Percentiles rank a stretch among this genome's conserved stretches.
Evolutionary conservation across 2,113 vertebrate genomes (phyloP).

Genomic region (Ovis canadensis): DNA sequence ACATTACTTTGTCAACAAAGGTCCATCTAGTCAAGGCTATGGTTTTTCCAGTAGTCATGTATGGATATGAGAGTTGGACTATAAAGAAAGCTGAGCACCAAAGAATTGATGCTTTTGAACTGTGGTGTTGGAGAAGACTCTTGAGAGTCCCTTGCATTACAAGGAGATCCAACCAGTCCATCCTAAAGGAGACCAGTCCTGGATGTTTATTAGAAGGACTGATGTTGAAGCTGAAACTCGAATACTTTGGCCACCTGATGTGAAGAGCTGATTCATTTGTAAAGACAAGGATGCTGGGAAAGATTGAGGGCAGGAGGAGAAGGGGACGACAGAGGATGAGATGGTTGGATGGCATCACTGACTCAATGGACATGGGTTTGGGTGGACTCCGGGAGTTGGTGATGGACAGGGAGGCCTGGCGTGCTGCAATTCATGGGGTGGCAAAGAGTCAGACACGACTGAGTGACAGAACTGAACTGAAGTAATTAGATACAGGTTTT

Average conservation of each 20-base stretch:
- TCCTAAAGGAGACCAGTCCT: background rate
- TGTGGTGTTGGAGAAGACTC: background rate
- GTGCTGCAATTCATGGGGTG: fast-evolving
- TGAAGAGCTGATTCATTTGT: fast-evolving
- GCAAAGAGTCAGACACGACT: background rate
- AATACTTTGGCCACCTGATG: background rate
- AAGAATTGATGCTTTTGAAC: background rate
- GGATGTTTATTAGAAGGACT: background rate
- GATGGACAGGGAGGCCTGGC: background rate
- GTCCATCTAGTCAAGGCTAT: background rate
- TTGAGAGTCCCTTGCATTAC: background rate
- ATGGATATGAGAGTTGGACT: background rate
- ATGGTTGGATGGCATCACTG: background rate
- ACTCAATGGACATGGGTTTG: background rate
- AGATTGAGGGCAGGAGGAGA: background rate
- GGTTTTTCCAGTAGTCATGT: background rate
- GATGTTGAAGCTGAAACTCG: background rate
- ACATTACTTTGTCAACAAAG: background rate
- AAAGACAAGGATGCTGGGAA: background rate
- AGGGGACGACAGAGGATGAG: background rate
- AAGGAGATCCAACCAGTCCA: background rate
- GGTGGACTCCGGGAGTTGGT: background rate
- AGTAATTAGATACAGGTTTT: background rate
- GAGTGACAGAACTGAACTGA: background rate
- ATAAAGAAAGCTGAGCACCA: fast-evolving